Base-by-base conservation (phyloP, 2,113 vertebrate genomes). In the Actenoides hombroni region DNA sequence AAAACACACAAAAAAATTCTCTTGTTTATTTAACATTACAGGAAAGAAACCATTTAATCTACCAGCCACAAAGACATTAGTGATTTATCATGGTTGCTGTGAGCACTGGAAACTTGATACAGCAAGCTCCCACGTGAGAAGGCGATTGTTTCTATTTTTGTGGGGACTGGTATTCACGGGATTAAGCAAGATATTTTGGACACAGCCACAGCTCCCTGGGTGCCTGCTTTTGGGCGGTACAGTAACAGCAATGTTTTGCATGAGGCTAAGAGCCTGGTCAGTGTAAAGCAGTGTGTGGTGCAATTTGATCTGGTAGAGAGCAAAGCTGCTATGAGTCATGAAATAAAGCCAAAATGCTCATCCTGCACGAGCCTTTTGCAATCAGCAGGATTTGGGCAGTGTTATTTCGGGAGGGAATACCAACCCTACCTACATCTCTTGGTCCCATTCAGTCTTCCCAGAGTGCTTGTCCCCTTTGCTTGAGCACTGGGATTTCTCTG, bases 141-240 rank as follows among this genome's bases (percentile, higher is more conserved):
- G 65, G 73, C 31, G 9, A 86, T 96, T 84, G 96, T 91, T 97
- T 96, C 96, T 96, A 89, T 96, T 95, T 96, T 86, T 60, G 56
- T 18, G 42, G 39, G 35, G 40, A 60, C 73, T 92, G 94, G 94
- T 60, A 90, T 96, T 89, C 0, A 0, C 51, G 91, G 88, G 65
- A 91, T 95, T 91, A 97, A 94, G 76, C 37, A 56, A 83, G 83
- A 92, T 71, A 83, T 56, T 78, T 73, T 81, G 80, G 83, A 83
- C 3, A 10, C 68, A 95, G 56, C 56, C 73, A 8, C 80, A 83
- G 68, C 64, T 94, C 83, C 60, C 73, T 0, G 33, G 24, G 35
- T 83, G 75, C 40, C 88, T 71, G 68, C 5, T 76, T 71, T 87
- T 35, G 67, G 63, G 35, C 64, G 63, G 60, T 51, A 28, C 1